Conservation (phyloP, 2,888 invertebrate genomes). For the Plagiodera versicolora region DNA sequence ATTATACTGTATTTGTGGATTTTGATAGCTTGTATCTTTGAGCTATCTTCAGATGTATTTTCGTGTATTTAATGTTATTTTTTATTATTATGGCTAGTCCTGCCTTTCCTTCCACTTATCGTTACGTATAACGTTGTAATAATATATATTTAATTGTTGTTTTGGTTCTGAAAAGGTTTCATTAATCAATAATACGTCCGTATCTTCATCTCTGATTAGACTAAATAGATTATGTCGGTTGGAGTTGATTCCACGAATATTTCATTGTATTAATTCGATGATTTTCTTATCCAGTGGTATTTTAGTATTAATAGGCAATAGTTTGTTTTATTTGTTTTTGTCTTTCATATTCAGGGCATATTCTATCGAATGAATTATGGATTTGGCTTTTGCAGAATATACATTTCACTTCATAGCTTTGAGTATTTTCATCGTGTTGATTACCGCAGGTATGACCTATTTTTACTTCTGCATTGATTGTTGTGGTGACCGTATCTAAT, state of each 20-base stretch:
- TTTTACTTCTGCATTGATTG: not conserved
- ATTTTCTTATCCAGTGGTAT: not conserved
- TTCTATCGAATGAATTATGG: not conserved
- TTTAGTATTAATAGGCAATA: not conserved
- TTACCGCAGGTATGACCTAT: not conserved
- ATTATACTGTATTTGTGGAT: not conserved
- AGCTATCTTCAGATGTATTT: not conserved
- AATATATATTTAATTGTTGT: not conserved
- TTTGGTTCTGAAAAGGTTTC: not conserved
- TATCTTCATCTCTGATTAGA: not conserved
- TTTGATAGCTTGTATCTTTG: not conserved
- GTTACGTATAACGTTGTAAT: not conserved
- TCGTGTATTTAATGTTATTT: not conserved
- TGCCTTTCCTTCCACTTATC: not conserved
- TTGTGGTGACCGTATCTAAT: not conserved
- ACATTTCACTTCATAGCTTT: not conserved
- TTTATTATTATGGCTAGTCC: not conserved
- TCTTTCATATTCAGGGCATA: not conserved
- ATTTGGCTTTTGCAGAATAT: not conserved
- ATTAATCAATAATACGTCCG: not conserved
- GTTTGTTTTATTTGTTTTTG: not conserved
- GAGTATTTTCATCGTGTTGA: not conserved
- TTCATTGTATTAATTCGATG: not conserved
- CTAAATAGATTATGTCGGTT: not conserved
- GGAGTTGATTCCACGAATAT: not conserved